phyloP scores from a whole-genome alignment of 2,888 invertebrate species.

The Lepetodrilus schrolli region DNA sequence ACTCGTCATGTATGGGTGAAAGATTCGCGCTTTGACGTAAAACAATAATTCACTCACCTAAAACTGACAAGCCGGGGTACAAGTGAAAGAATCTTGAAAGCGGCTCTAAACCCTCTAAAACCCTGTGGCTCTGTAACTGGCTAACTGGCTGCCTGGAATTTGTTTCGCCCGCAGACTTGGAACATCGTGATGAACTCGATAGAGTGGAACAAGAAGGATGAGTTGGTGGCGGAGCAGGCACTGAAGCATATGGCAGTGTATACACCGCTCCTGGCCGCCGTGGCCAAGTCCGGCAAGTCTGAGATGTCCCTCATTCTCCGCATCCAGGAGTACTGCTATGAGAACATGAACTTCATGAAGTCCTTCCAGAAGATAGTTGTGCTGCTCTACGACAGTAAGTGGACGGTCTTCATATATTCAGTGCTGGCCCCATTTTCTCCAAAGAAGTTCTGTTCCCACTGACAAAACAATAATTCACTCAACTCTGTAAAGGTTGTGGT shows the following conservation, averaged over 20 bases:
- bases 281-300: constrained; percentile 88
- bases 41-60: too few species aligned
- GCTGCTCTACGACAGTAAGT: constrained; percentile 92
- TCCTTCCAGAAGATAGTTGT: constrained; percentile 97
- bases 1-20: too few species aligned
- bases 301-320: constrained; percentile 91
- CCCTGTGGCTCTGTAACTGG: not conserved
- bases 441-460: too few species aligned
- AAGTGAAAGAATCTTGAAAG: too few species aligned
- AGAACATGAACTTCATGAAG: constrained; percentile 99
- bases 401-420: too few species aligned
- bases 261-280: constrained; percentile 89
- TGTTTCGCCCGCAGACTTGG: constrained; percentile 83
- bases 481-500: too few species aligned
- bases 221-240: constrained; percentile 95
- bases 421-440: too few species aligned
- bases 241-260: constrained; percentile 82
- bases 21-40: too few species aligned
- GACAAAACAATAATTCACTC: too few species aligned
- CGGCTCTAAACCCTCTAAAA: too few species aligned
- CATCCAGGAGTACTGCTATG: constrained; percentile 98
- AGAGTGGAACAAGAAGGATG: constrained; percentile 99
- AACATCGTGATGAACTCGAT: constrained; percentile 94
- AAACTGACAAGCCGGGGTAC: too few species aligned
- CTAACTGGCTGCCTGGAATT: not conserved